Base-by-base conservation (phyloP, 2,797 vertebrate genomes). In the Sylvilagus floridanus region DNA sequence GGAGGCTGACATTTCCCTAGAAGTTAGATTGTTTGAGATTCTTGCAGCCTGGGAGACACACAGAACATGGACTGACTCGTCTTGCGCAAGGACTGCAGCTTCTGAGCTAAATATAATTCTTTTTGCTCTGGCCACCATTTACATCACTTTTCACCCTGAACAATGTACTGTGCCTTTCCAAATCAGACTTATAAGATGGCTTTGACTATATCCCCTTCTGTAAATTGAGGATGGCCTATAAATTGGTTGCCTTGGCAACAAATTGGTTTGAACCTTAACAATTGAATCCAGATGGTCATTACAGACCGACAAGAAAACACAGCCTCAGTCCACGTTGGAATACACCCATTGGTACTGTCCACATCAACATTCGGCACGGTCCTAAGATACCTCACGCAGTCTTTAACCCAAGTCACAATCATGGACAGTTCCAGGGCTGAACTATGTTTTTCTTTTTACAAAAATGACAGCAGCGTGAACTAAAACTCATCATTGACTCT, bases 181-280 rank as follows among this genome's bases (percentile, higher is more conserved):
- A 94, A 92, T 91, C 82, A 90, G 88, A 93, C 95, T 96, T 94
- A 81, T 42, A 94, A 93, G 94, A 95, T 88, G 93, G 96, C 95
- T 96, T 91, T 88, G 88, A 93, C 82, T 93, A 86, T 94, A 93
- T 92, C 93, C 94, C 90, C 97, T 96, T 97, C 95, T 93, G 63
- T 95, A 94, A 97, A 96, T 84, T 88, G 94, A 96, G 76, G 84
- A 81, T 88, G 85, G 71, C 93, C 94, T 95, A 52, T 93, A 96
- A 88, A 79, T 75, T 84, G 87, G 97, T 97, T 97, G 96, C 95
- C 96, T 81, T 96, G 93, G 96, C 96, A 97, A 97, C 97, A 97
- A 97, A 97, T 90, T 91, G 90, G 84, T 92, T 95, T 92, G 93
- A 94, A 62, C 76, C 93, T 96, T 97, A 97, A 96, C 91, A 94